Evolutionary conservation across 2,888 invertebrate species (phyloP), one percentile per base, ranked within the genome.

Genomic region (Agrenia bidenticulata): DNA sequence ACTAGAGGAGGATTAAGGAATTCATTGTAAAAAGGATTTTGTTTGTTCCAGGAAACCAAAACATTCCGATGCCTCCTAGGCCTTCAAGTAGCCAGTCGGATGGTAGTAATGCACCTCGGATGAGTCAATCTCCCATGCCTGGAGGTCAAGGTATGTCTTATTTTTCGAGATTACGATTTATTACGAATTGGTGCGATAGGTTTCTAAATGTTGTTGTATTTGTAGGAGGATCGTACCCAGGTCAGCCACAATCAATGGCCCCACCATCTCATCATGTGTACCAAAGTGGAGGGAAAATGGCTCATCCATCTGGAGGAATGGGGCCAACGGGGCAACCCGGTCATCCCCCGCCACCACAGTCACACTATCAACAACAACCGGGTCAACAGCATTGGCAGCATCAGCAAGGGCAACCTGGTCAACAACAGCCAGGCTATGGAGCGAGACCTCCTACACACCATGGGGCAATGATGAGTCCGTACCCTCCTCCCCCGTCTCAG

Each of bases 21-120:
- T n/a, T n/a, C n/a, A n/a, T n/a, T n/a, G n/a, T n/a, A n/a, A n/a
- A n/a, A n/a, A n/a, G n/a, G n/a, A 32, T 32, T 32, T 4, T 32
- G 32, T 32, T 60, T 60, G 9, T 83, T 82, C 45, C 81, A 90
- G 90, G 89, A 80, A 90, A 89, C 81, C 91, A 91, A 87, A 93
- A 89, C 88, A 89, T 92, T 88, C 90, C 92, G 84, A 94, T 94
- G 89, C 94, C 94, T 81, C 92, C 92, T 80, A 88, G 94, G 80
- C 94, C 94, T 81, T 90, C 94, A 79, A 94, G 94, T 81, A 86
- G 87, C 80, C 88, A 86, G 84, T 87, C 83, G 80, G 88, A 84
- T 81, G 81, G 85, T 83, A 82, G 74, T 79, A 85, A 85, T 78
- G 85, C 85, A 77, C 83, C 84, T 77, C 84, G 86, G 75, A 85